phyloP scores from a whole-genome alignment of 1,140 invertebrate genomes.

The Aporrectodea caliginosa region DNA sequence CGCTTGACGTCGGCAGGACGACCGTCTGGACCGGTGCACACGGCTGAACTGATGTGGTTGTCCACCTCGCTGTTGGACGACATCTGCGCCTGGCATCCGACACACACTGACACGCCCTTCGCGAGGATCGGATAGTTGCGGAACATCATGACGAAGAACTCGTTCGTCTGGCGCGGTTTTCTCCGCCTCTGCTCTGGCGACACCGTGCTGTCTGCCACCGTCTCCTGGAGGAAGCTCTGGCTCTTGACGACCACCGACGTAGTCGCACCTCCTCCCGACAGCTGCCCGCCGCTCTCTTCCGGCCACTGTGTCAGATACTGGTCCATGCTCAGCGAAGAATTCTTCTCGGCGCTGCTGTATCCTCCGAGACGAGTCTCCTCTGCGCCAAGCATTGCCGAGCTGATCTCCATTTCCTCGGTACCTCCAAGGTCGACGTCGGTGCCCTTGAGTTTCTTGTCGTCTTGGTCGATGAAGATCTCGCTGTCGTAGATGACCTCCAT shows the following conservation, averaged over 20 bases:
- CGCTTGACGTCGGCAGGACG: slow-evolving; percentile 3
- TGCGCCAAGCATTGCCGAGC: not conserved
- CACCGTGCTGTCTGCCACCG: slow-evolving; percentile 14
- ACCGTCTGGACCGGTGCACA: not conserved
- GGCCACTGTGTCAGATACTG: no score
- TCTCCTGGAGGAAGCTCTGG: not conserved
- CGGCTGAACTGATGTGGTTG: not conserved
- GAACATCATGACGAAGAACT: slow-evolving; percentile 20
- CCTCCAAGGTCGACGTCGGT: not conserved
- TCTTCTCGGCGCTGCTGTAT: not conserved
- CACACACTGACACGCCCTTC: slow-evolving; percentile 13
- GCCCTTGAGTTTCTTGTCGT: not conserved
- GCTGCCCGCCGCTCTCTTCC: no score
- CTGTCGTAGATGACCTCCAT: not conserved
- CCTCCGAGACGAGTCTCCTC: not conserved
- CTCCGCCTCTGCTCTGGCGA: slow-evolving; percentile 15
- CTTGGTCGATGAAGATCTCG: not conserved
- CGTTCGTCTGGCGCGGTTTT: not conserved
- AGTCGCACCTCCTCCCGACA: no score
- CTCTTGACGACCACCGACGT: not conserved
- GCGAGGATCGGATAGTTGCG: slow-evolving; percentile 13
- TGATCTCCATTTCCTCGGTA: not conserved
- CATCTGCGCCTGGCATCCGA: slow-evolving; percentile 7
- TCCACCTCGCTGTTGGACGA: not conserved
- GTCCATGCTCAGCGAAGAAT: not conserved